phyloP scores from a whole-genome alignment of 2,113 vertebrate genomes.

The Chascanopsetta lugubris region DNA sequence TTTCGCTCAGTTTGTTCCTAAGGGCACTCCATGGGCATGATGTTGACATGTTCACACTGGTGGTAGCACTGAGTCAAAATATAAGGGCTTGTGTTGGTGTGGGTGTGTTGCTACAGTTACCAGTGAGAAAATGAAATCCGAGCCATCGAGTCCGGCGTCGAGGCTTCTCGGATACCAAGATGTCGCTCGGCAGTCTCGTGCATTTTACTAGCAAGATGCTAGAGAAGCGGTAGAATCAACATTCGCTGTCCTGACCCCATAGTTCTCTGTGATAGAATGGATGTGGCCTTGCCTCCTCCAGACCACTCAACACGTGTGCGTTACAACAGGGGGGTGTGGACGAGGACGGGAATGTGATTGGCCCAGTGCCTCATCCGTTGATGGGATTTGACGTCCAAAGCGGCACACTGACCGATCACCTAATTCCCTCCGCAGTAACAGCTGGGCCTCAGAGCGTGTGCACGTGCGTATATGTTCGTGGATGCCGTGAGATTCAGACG shows the following conservation, averaged over 20 bases:
- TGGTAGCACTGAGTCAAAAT: constrained; percentile 11
- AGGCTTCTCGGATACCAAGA: constrained; percentile 3
- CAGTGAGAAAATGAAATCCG: constrained; percentile 9
- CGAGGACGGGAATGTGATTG: not conserved
- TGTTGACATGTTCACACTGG: constrained; percentile 4
- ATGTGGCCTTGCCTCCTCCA: not conserved
- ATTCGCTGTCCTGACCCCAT: not conserved
- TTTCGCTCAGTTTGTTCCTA: not conserved
- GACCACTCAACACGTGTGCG: constrained; percentile 4
- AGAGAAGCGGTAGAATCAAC: not conserved
- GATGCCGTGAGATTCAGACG: not conserved
- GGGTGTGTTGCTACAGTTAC: constrained; percentile 9
- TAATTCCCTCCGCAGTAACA: constrained; percentile 58
- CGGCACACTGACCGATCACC: constrained; percentile 67
- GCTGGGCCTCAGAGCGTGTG: constrained; percentile 35
- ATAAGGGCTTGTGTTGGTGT: not conserved
- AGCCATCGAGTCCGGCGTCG: constrained; percentile 4
- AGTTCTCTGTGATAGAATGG: not conserved
- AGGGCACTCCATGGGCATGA: not conserved
- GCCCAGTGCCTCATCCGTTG: constrained; percentile 63
- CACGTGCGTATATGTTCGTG: constrained; percentile 5
- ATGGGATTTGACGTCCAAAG: constrained; percentile 72
- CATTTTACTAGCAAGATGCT: too few relatives aligned
- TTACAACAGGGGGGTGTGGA: constrained; percentile 5
- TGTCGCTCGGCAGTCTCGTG: not conserved